These are phyloP conservation scores for Alligator mississippiensis DNA, from an alignment of 2,113 vertebrate genomes.

Conservation along the genomic window DNA sequence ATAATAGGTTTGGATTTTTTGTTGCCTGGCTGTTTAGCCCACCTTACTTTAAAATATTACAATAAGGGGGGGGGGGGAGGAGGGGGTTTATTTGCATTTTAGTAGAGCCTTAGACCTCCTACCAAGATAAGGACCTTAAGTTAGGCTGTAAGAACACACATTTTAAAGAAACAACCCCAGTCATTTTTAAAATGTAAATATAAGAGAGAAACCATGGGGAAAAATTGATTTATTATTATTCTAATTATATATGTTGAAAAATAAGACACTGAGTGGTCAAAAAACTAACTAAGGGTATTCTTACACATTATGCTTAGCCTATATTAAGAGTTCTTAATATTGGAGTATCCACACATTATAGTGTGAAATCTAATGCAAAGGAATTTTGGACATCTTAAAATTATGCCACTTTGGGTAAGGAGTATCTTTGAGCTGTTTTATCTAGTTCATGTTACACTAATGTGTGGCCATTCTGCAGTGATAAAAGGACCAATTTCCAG, in stretches of 20 bases:
- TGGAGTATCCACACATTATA: too few relatives aligned
- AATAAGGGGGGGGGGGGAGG: background rate
- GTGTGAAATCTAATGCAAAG: too few relatives aligned
- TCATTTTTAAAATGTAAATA: background rate
- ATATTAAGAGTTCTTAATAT: too few relatives aligned
- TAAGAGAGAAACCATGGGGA: background rate
- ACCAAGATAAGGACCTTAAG: background rate
- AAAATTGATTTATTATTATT: background rate
- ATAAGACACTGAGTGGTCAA: background rate
- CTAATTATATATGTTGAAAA: background rate
- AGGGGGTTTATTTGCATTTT: background rate
- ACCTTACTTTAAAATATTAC: constrained; percentile 16
- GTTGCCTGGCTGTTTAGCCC: background rate
- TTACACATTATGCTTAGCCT: too few relatives aligned
- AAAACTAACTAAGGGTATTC: too few relatives aligned
- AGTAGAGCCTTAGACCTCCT: background rate
- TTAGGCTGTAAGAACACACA: background rate
- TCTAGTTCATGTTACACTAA: too few relatives aligned
- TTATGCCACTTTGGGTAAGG: too few relatives aligned
- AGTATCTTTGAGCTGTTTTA: too few relatives aligned
- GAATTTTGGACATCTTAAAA: too few relatives aligned
- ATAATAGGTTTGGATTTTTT: background rate
- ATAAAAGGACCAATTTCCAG: too few relatives aligned
- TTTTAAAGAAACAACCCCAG: background rate
- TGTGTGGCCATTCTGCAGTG: too few relatives aligned